Evolutionary conservation across 1,140 invertebrate genomes (phyloP), one percentile per base, ranked within the genome.

Genomic region (Formica exsecta): DNA sequence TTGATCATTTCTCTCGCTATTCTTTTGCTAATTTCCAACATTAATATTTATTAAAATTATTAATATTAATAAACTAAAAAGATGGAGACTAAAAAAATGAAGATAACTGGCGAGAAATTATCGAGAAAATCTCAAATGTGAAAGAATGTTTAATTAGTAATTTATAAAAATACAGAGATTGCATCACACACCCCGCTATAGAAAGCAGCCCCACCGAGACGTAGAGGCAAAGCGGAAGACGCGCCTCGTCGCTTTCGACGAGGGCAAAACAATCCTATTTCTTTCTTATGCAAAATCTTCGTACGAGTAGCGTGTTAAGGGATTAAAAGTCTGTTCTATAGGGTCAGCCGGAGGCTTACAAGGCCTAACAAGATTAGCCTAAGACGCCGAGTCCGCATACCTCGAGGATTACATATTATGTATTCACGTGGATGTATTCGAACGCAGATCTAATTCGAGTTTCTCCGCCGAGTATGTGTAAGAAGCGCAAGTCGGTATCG

Each of bases 321-420:
- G 94, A 94, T 95, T 95, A 94, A 95, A 94, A 95, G 91, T 93
- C 92, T 91, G 91, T 90, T 93, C 90, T 92, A 92, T 93, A 94
- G 93, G 93, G 94, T 95, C 94, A 94, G 93, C 93, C 93, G 92
- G 92, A 93, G 94, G 93, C 94, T 95, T 94, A 92, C 91, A 91
- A 91, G 91, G 88, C 89, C 94, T 94, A 95, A 95, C 94, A 94
- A 95, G 94, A 95, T 95, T 95, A 95, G 93, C 93, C 91, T 93
- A 95, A 95, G 94, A 94, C 93, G 93, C 92, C 93, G 92, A 93
- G 92, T 94, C 92, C 92, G 92, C 94, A 94, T 95, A 95, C 91
- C 90, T 92, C 87, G 90, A 93, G 93, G 94, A 95, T 95, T 94
- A 94, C 92, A 94, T 92, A 94, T 95, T 94, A 94, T 93, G 93